phyloP scores from a whole-genome alignment of 2,888 invertebrate genomes.

The Crocallis elinguaria region DNA sequence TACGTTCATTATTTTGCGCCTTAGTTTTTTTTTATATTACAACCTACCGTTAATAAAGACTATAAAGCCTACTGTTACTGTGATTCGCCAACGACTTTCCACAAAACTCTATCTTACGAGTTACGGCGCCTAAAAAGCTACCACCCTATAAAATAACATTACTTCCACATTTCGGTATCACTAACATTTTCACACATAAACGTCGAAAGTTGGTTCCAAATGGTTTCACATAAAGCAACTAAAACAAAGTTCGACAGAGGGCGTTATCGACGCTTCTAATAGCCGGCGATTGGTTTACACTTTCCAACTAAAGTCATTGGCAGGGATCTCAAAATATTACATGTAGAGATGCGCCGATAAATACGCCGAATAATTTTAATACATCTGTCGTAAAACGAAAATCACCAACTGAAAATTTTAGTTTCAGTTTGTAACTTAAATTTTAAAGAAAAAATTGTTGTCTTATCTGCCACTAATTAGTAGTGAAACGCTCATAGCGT shows the following conservation, averaged over 20 bases:
- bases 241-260: slow-evolving; percentile 47
- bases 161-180: slow-evolving; percentile 26
- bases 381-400: too few relatives aligned
- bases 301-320: slow-evolving; percentile 67
- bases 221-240: slow-evolving; percentile 51
- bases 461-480: too few relatives aligned
- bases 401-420: too few relatives aligned
- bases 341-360: slow-evolving; percentile 9
- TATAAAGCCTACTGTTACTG: not conserved
- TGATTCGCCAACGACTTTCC: too few relatives aligned
- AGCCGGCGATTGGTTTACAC: slow-evolving; percentile 64
- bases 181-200: slow-evolving; percentile 40
- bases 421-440: too few relatives aligned
- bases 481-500: too few relatives aligned
- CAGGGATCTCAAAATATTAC: slow-evolving; percentile 57
- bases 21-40: too few relatives aligned
- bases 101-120: slow-evolving; percentile 7
- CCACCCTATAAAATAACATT: slow-evolving; percentile 20
- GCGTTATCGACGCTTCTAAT: slow-evolving; percentile 66
- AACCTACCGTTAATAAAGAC: too few relatives aligned
- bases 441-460: too few relatives aligned
- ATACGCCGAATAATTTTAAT: not conserved
- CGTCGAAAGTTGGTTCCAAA: slow-evolving; percentile 38
- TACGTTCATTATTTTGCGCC: too few relatives aligned
- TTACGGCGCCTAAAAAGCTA: not conserved